phyloP scores from a whole-genome alignment of 1,140 invertebrate genomes.

The Neodiprion virginianus region DNA sequence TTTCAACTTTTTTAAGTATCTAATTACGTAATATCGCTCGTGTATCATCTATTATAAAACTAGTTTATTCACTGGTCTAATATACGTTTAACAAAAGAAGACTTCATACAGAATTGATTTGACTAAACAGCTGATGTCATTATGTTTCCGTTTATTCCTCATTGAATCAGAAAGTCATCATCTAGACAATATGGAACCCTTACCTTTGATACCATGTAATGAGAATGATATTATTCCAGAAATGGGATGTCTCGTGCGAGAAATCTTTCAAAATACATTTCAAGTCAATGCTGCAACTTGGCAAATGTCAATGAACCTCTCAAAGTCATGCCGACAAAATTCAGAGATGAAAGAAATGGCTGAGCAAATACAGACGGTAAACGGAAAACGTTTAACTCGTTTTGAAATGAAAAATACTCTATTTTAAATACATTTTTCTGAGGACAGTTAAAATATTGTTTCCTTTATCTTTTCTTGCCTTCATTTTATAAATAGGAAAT shows the following conservation, averaged over 20 bases:
- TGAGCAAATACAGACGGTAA: conserved; percentile 18
- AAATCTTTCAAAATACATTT: conserved; percentile 27
- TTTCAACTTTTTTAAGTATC: neutral
- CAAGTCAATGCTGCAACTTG: neutral
- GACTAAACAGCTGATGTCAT: too few relatives aligned
- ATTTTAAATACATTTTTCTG: conserved; percentile 2
- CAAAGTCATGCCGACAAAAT: conserved; percentile 24
- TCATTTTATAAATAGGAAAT: conserved; percentile 8
- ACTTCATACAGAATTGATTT: neutral
- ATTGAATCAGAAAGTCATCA: neutral
- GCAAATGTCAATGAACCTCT: conserved; percentile 24
- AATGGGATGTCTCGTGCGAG: conserved; percentile 20
- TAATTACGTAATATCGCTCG: too few relatives aligned
- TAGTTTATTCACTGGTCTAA: neutral
- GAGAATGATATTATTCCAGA: conserved; percentile 19
- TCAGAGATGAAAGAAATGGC: conserved; percentile 13
- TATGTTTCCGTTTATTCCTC: neutral
- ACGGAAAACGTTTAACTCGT: too few relatives aligned
- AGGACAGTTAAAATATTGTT: neutral
- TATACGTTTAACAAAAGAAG: neutral
- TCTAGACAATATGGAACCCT: conserved; percentile 24
- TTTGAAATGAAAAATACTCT: too few relatives aligned
- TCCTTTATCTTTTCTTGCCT: neutral
- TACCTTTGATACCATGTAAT: conserved; percentile 24
- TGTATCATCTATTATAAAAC: neutral